phyloP scores from a whole-genome alignment of 1,140 invertebrate species.

The Carcinoscorpius rotundicauda region DNA sequence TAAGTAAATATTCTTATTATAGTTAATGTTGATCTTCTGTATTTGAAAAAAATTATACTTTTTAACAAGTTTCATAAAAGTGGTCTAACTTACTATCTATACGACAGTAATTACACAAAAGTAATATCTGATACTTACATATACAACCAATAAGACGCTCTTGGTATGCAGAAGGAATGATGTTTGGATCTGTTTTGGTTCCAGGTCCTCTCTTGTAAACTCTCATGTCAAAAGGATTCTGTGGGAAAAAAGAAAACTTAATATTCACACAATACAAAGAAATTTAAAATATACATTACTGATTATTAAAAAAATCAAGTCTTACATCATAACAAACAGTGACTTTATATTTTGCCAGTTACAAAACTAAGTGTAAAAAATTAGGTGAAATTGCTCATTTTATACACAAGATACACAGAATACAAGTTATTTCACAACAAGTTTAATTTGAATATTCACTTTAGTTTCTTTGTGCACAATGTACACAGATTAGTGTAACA shows the following conservation, averaged over 20 bases:
- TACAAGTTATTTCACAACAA: no score
- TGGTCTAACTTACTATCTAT: neutral
- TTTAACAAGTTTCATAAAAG: neutral
- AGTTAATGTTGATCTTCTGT: neutral
- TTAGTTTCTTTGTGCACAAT: no score
- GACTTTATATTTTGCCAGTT: no score
- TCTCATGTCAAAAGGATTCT: conserved; percentile 81
- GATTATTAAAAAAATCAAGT: neutral
- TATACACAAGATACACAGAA: no score
- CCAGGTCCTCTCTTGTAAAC: conserved; percentile 61
- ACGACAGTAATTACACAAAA: neutral
- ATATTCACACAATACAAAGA: neutral
- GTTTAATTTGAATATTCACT: no score
- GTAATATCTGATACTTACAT: conserved; percentile 41
- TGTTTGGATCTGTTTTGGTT: conserved; percentile 71
- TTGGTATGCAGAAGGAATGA: conserved; percentile 78
- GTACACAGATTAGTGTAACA: no score
- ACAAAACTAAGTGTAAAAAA: no score
- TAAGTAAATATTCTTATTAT: neutral
- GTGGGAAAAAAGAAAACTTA: conserved; percentile 24
- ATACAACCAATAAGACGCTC: conserved; percentile 87
- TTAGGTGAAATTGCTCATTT: no score
- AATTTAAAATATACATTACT: neutral
- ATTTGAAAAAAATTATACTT: no score
- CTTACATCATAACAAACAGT: no score